Evolutionary conservation across 2,797 vertebrate genomes (phyloP).

Genomic region (Chelmon rostratus): DNA sequence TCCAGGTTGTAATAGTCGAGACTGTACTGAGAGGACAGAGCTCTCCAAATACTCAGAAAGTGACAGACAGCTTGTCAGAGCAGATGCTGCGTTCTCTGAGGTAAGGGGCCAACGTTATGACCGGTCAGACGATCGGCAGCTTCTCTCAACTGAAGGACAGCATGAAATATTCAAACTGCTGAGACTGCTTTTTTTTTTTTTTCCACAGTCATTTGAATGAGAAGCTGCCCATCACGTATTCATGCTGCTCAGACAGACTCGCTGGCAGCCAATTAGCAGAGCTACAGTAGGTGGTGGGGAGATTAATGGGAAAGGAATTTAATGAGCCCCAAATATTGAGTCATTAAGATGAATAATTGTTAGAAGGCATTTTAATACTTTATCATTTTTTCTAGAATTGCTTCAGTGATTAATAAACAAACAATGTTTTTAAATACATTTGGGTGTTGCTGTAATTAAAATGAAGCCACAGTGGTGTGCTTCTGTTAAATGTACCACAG

Average conservation of each 20-base stretch:
- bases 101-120: slow-evolving; percentile 39
- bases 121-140: slow-evolving; percentile 56
- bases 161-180: slow-evolving; percentile 79
- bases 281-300: slow-evolving; percentile 19
- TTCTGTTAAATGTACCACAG: background rate
- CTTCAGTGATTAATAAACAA: slow-evolving; percentile 24
- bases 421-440: background rate
- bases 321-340: slow-evolving; percentile 40
- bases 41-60: slow-evolving; percentile 7
- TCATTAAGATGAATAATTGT: slow-evolving; percentile 32
- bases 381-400: background rate
- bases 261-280: slow-evolving; percentile 53
- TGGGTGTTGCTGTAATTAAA: background rate
- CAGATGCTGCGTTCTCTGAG: slow-evolving; percentile 48
- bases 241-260: slow-evolving; percentile 14
- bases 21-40: slow-evolving; percentile 1
- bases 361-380: background rate
- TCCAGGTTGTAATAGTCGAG: background rate
- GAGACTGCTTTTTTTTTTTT: slow-evolving; percentile 56
- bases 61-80: slow-evolving; percentile 67
- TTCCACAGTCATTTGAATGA: slow-evolving; percentile 45
- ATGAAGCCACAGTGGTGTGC: background rate
- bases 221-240: slow-evolving; percentile 30
- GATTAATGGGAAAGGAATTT: slow-evolving; percentile 51
- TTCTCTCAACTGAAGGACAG: slow-evolving; percentile 69